Evolutionary conservation across 1,140 invertebrate species (phyloP), one percentile per base, ranked within the genome.

Genomic region (Drosophila yakuba): DNA sequence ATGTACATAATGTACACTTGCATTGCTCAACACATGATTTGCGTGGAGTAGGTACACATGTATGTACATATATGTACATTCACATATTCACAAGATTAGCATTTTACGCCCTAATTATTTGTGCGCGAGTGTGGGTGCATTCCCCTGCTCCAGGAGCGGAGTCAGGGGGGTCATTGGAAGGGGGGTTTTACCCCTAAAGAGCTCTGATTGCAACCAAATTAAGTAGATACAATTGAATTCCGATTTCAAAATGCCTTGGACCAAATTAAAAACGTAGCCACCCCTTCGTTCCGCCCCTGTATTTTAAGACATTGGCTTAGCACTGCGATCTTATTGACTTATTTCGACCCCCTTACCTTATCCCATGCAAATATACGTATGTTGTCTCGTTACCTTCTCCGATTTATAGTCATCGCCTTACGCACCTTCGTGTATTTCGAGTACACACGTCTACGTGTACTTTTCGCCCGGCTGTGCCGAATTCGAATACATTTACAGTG

Each of bases 11-110:
- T 56, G 41, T 50, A 67, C 23, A 36, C 41, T 52, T 60, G 41
- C 28, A 38, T 32, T 23, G 32, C 45, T 58, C 57, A 74, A 61
- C 71, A 74, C 78, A 79, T 79, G 60, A 63, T 60, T 63, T 39
- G 20, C 17, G 39, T 17, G 20, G 50, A 52, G 50, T 14, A 32
- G 10, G 32, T 32, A 32, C 32, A 36, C 50, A 52, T 52, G 15
- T 35, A 17, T 35, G 17, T 51, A 25, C 25, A n/a, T 35, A 17
- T 35, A 17, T 35, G 17, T 51, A 25, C 25, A n/a, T 35, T 52
- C 60, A 17, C 25, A 12, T 66, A 28, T 17, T 48, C 36, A 23
- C 25, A 48, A 48, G 57, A 32, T 39, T 62, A 48, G 44, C 44
- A 61, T 66, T 66, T 32, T 32, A 20, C 57, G 62, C 43, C 62